These are phyloP conservation scores for Syngnathoides biaculeatus DNA, from an alignment of 2,113 vertebrate genomes.

Conservation along the genomic window DNA sequence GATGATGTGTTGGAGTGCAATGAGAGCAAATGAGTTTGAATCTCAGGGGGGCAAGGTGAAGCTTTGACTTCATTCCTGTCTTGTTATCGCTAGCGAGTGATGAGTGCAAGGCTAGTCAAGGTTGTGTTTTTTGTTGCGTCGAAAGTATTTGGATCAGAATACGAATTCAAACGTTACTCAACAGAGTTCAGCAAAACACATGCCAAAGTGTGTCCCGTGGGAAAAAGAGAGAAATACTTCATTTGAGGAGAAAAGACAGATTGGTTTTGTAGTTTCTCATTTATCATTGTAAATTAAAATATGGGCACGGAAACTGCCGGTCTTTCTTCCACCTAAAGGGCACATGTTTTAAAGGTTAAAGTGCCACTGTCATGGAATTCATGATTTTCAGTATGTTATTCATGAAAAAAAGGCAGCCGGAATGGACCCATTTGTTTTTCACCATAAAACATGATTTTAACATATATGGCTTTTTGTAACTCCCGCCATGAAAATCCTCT, in stretches of 20 bases:
- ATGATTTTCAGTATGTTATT: too few relatives aligned
- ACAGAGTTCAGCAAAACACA: not conserved
- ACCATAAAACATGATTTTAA: too few relatives aligned
- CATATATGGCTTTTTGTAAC: too few relatives aligned
- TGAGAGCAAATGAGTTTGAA: conserved; percentile 17
- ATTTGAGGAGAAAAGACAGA: not conserved
- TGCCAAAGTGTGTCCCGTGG: not conserved
- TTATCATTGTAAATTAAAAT: too few relatives aligned
- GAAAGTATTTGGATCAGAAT: not conserved
- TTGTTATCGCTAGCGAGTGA: not conserved
- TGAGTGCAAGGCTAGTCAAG: not conserved
- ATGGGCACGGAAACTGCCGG: too few relatives aligned
- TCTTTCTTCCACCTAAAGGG: not conserved
- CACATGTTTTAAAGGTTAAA: too few relatives aligned
- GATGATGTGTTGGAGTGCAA: conserved; percentile 30
- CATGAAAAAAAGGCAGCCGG: too few relatives aligned
- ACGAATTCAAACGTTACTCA: not conserved
- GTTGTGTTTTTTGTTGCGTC: not conserved
- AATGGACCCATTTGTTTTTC: too few relatives aligned
- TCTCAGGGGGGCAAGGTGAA: conserved; percentile 19
- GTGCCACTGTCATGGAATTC: too few relatives aligned
- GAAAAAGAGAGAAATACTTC: not conserved
- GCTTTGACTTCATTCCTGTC: conserved; percentile 9
- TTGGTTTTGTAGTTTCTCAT: not conserved
- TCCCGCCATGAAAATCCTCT: too few relatives aligned